Percentiles rank a stretch among this genome's conserved stretches.
phyloP scores from a whole-genome alignment of 2,113 vertebrate species.

The Platichthys stellatus region DNA sequence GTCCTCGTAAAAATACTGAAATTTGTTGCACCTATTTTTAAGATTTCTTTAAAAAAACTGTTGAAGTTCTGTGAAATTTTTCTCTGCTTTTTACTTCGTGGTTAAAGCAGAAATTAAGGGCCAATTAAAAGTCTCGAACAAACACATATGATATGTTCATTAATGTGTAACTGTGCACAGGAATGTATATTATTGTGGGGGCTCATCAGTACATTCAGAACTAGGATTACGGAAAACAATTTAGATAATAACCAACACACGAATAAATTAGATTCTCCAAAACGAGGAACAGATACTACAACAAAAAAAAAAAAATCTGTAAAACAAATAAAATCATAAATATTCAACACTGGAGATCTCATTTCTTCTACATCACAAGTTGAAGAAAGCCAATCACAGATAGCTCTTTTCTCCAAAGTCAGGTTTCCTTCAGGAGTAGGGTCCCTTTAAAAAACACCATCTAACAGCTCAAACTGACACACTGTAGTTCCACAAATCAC shows the following conservation, averaged over 20 bases:
- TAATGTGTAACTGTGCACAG: constrained; percentile 23
- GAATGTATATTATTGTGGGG: constrained; percentile 30
- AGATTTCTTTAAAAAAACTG: background rate
- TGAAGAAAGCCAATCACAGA: constrained; percentile 73
- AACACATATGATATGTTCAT: constrained; percentile 29
- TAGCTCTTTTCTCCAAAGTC: constrained; percentile 67
- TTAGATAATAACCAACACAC: constrained; percentile 51
- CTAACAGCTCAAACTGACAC: constrained; percentile 27
- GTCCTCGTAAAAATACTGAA: constrained; percentile 57
- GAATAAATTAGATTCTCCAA: constrained; percentile 72
- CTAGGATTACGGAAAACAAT: constrained; percentile 34
- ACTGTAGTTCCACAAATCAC: constrained; percentile 47
- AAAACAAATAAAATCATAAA: constrained; percentile 70
- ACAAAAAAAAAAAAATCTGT: constrained; percentile 7
- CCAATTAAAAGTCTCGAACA: constrained; percentile 6
- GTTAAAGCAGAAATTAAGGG: constrained; percentile 12
- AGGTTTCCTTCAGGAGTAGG: constrained; percentile 66
- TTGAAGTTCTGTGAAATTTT: constrained; percentile 22
- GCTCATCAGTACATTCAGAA: constrained; percentile 30
- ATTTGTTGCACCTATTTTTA: constrained; percentile 52
- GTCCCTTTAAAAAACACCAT: constrained; percentile 71
- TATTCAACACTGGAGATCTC: constrained; percentile 64
- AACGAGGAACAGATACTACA: constrained; percentile 47
- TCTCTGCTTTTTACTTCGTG: constrained; percentile 7
- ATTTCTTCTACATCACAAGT: constrained; percentile 70